These are phyloP conservation scores for Penelope pileata DNA, from an alignment of 2,113 vertebrate genomes.

Conservation along the genomic window DNA sequence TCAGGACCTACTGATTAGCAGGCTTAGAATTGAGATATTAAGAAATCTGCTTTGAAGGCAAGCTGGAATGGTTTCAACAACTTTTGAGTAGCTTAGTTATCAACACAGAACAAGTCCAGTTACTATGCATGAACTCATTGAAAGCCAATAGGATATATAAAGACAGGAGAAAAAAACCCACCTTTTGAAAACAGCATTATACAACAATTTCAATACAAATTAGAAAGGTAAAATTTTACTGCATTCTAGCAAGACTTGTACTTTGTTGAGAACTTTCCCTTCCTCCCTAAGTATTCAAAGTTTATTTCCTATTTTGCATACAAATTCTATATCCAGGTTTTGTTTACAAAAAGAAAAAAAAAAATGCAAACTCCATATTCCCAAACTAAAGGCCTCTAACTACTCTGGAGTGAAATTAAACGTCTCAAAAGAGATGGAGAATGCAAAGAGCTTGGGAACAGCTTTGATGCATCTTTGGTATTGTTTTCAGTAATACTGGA, in stretches of 20 bases:
- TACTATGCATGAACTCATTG: background rate
- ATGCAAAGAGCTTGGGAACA: background rate
- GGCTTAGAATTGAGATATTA: background rate
- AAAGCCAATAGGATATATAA: background rate
- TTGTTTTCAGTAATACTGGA: background rate
- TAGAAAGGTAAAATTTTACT: background rate
- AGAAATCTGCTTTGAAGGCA: background rate
- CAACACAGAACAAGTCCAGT: background rate
- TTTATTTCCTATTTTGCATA: background rate
- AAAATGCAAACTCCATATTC: background rate
- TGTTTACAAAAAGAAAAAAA: background rate
- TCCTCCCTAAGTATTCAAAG: background rate
- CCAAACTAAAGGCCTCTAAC: background rate
- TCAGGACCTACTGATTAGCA: conserved; percentile 2
- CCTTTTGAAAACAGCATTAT: background rate
- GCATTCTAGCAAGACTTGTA: background rate
- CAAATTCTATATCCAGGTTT: background rate
- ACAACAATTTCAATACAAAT: background rate
- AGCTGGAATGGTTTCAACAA: background rate
- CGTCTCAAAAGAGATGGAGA: background rate
- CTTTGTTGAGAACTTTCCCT: background rate
- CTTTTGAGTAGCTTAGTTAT: background rate
- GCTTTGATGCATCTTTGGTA: background rate
- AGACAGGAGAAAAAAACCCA: background rate
- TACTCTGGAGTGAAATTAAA: background rate